A percentile compares a stretch with the other conserved stretches of the same genome.
Conservation (phyloP, 2,113 vertebrate genomes). For the Pavo muticus region DNA sequence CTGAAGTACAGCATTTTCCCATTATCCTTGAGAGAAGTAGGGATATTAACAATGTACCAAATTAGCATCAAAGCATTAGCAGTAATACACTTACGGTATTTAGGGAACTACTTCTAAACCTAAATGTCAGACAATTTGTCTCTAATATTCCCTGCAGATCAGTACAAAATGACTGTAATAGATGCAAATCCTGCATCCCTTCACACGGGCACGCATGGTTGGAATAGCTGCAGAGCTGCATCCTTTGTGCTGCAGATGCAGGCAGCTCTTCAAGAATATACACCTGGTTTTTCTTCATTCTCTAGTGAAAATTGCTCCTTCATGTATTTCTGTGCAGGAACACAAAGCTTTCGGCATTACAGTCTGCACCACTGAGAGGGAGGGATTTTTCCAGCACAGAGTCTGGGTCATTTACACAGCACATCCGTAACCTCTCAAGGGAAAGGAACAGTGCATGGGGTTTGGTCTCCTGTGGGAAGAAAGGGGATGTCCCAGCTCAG, state of each 20-base stretch:
- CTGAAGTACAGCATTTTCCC: conserved; percentile 45
- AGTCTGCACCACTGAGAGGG: background rate
- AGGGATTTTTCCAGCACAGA: background rate
- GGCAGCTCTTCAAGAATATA: background rate
- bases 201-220: background rate
- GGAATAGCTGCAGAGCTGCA: background rate
- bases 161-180: conserved; percentile 61
- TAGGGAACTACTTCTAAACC: conserved; percentile 63
- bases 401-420: background rate
- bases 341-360: background rate
- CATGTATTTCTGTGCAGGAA: background rate
- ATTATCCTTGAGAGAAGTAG: conserved; percentile 6
- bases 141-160: conserved; percentile 55
- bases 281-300: background rate
- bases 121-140: conserved; percentile 67
- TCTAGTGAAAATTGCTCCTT: background rate
- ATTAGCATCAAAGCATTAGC: conserved; percentile 66
- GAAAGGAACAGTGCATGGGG: rapidly evolving
- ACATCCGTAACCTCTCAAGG: background rate
- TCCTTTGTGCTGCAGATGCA: background rate
- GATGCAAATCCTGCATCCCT: conserved; percentile 38
- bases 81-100: conserved; percentile 47
- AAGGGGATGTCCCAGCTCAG: background rate
- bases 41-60: conserved; percentile 46
- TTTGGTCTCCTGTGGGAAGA: background rate